A percentile compares a stretch with the other conserved stretches of the same genome.
Evolutionary conservation across 2,888 invertebrate species (phyloP).

Genomic region (Drosophila borealis): DNA sequence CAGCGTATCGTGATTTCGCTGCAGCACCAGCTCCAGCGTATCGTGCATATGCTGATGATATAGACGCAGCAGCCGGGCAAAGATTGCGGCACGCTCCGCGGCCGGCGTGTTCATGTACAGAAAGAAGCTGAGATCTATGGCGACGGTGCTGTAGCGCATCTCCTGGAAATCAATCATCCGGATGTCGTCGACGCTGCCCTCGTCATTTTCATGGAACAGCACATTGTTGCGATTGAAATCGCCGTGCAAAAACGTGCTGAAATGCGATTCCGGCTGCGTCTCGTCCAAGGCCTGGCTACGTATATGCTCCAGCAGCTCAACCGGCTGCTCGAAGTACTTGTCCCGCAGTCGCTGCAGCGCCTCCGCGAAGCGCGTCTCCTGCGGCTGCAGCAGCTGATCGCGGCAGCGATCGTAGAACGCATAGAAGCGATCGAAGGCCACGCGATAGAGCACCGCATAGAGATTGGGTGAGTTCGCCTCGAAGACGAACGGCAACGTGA

Average conservation of each 20-base stretch:
- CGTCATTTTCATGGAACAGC: constrained; percentile 75
- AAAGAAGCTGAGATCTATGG: constrained; percentile 82
- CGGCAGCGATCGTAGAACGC: constrained; percentile 75
- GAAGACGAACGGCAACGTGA: constrained; percentile 74
- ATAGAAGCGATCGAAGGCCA: constrained; percentile 82
- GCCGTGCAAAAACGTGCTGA: constrained; percentile 82
- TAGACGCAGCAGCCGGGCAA: constrained; percentile 67
- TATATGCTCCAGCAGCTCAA: constrained; percentile 75
- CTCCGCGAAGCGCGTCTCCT: constrained; percentile 38
- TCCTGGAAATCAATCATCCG: constrained; percentile 84
- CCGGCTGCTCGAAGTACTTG: constrained; percentile 76
- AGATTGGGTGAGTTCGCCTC: constrained; percentile 60
- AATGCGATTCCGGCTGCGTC: constrained; percentile 65
- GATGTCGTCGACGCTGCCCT: constrained; percentile 63
- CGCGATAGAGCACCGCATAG: constrained; percentile 74
- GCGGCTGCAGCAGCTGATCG: constrained; percentile 30
- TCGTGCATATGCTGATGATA: constrained; percentile 77
- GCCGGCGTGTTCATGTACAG: constrained; percentile 82
- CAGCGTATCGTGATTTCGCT: constrained; percentile 47
- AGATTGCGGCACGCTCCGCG: constrained; percentile 64
- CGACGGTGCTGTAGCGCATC: constrained; percentile 80
- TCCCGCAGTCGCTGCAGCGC: constrained; percentile 64
- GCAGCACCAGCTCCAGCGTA: constrained; percentile 67
- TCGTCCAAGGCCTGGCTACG: constrained; percentile 56
- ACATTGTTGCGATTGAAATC: constrained; percentile 85